Conservation (phyloP, 2,113 vertebrate species). For the Ciconia stormi region DNA sequence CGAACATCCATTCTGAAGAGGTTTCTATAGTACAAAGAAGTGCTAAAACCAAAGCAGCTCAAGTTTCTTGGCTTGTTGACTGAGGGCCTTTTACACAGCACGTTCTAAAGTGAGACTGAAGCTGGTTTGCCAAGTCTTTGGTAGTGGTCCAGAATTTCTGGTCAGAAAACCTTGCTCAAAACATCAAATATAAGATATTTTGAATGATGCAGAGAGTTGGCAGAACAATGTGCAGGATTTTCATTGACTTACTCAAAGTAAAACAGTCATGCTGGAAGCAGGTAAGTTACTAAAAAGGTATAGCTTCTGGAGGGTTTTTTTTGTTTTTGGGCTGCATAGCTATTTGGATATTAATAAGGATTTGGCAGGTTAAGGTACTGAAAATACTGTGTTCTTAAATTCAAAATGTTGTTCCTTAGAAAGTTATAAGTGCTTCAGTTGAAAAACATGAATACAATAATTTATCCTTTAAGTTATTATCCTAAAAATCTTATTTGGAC, state of each 20-base stretch:
- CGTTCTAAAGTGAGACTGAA: neutral
- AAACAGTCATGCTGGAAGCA: neutral
- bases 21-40: conserved; percentile 36
- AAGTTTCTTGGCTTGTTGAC: neutral
- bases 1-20: conserved; percentile 22
- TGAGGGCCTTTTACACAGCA: neutral
- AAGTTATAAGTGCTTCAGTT: conserved; percentile 62
- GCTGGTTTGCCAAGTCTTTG: conserved; percentile 25
- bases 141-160: neutral
- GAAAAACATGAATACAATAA: conserved; percentile 63
- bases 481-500: conserved; percentile 70
- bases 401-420: conserved; percentile 53
- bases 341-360: conserved; percentile 24
- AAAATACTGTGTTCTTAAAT: conserved; percentile 66
- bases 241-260: neutral
- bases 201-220: neutral
- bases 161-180: neutral
- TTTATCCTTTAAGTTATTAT: conserved; percentile 71
- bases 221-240: neutral
- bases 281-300: neutral
- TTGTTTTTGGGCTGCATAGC: conserved; percentile 13
- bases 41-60: conserved; percentile 11
- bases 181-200: neutral
- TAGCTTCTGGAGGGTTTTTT: neutral
- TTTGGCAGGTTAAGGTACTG: conserved; percentile 58